Base-by-base conservation (phyloP, 2,113 vertebrate species). In the Percina caprodes region DNA sequence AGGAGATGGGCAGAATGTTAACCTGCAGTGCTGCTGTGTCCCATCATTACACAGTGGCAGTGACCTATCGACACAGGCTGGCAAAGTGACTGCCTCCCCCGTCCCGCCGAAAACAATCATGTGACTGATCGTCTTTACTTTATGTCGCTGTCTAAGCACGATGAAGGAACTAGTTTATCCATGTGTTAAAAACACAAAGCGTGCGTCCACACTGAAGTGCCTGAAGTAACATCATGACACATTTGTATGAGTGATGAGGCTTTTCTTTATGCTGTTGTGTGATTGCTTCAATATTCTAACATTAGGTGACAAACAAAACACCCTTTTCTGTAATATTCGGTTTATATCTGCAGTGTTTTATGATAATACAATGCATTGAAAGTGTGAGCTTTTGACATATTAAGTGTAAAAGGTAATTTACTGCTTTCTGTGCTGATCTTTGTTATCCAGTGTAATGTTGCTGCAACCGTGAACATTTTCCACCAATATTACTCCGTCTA, bases 121-220 rank as follows among this genome's bases (percentile, higher is more conserved):
- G 67, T 54, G 80, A 65, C 75, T n/a, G 58, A 63, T 84, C 52
- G 16, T 55, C 68, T 77, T 55, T 42, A 24, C 74, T 83, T 79
- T 24, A n/a, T 23, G 54, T 83, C 59, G 65, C 5, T 74, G 39
- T 68, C 26, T 39, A 9, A 35, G 59, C 61, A 33, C 46, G 68
- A 30, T 58, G 55, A 77, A 83, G 69, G 68, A 76, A 58, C 52
- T 67, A 66, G 80, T 73, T 83, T 85, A 83, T 83, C 65, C 87
- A 85, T 86, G 87, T 91, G 86, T 91, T 89, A 90, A 89, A 86
- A 88, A 51, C 69, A 72, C 83, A 88, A 69, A 66, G 85, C 2
- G 52, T 79, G 68, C 82, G 61, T 51, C 62, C 70, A 61, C 73
- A 55, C 39, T 61, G 65, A 60, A 69, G 58, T 21, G 83, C 88